Percentiles rank a stretch among this genome's conserved stretches.
These are phyloP conservation scores for Trematocara variabile DNA, from an alignment of 2,113 vertebrate genomes.

Conservation along the genomic window DNA sequence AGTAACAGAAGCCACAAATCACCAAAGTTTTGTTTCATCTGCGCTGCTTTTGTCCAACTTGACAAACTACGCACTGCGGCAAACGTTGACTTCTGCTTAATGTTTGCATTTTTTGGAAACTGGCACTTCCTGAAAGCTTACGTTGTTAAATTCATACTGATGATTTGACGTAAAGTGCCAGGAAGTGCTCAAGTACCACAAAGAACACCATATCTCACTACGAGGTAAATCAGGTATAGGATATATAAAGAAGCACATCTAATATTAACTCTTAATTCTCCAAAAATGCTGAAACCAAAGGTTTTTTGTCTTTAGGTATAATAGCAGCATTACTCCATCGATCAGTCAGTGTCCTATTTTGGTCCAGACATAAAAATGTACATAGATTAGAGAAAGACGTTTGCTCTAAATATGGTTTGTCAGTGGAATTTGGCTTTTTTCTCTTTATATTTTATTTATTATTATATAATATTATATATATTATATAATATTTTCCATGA, in stretches of 20 bases:
- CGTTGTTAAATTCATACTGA: neutral
- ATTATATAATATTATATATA: no score
- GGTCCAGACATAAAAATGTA: neutral
- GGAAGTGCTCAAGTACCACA: neutral
- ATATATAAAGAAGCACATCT: neutral
- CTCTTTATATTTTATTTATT: neutral
- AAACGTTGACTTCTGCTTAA: neutral
- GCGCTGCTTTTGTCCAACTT: neutral
- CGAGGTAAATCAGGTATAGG: neutral
- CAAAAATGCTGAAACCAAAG: neutral
- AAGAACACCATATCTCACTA: neutral
- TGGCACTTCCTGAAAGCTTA: neutral
- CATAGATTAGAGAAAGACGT: neutral
- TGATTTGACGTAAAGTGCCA: neutral
- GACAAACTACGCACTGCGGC: neutral
- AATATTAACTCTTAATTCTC: neutral
- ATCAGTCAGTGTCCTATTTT: neutral
- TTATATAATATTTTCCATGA: no score
- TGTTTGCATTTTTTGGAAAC: neutral
- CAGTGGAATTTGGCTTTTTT: neutral
- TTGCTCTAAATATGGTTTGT: neutral
- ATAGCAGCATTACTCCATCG: neutral
- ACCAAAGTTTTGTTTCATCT: neutral
- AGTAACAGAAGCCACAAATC: neutral
- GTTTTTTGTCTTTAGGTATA: neutral